Evolutionary conservation across 2,113 vertebrate genomes (phyloP).

Genomic region (Synchiropus splendidus): DNA sequence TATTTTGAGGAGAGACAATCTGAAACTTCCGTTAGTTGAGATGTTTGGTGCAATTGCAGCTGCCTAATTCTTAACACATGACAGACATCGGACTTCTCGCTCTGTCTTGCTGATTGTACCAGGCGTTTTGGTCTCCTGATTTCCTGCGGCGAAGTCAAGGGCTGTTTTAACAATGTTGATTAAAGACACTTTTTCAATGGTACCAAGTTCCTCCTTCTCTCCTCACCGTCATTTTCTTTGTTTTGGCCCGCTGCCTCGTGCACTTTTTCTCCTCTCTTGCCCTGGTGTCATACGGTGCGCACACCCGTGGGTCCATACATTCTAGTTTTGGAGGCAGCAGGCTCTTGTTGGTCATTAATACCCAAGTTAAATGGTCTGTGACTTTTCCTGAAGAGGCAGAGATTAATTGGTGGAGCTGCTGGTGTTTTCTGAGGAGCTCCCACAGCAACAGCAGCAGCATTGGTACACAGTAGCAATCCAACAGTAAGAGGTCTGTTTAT

Average conservation of each 20-base stretch:
- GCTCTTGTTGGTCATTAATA: conserved; percentile 55
- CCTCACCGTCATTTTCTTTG: conserved; percentile 44
- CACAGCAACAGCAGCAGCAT: conserved; percentile 14
- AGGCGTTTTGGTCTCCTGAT: too few relatives aligned
- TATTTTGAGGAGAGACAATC: too few relatives aligned
- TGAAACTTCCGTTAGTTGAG: too few relatives aligned
- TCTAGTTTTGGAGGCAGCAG: conserved; percentile 22
- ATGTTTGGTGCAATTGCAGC: too few relatives aligned
- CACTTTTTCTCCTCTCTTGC: conserved; percentile 1
- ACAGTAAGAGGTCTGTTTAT: conserved; percentile 21
- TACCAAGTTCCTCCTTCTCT: too few relatives aligned
- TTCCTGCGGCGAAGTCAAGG: too few relatives aligned
- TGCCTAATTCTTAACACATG: too few relatives aligned
- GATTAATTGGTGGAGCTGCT: conserved; percentile 40
- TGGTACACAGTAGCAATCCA: neutral
- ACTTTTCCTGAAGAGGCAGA: conserved; percentile 45
- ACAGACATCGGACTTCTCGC: too few relatives aligned
- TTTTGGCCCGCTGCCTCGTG: conserved; percentile 28
- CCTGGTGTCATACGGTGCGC: conserved; percentile 10
- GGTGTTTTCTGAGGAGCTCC: conserved; percentile 16
- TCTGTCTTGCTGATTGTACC: too few relatives aligned
- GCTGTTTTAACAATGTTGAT: too few relatives aligned
- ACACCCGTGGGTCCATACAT: conserved; percentile 22
- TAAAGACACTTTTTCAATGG: too few relatives aligned
- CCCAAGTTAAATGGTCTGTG: conserved; percentile 49